Evolutionary conservation across 2,797 vertebrate genomes (phyloP).

Genomic region (Iguana delicatissima): DNA sequence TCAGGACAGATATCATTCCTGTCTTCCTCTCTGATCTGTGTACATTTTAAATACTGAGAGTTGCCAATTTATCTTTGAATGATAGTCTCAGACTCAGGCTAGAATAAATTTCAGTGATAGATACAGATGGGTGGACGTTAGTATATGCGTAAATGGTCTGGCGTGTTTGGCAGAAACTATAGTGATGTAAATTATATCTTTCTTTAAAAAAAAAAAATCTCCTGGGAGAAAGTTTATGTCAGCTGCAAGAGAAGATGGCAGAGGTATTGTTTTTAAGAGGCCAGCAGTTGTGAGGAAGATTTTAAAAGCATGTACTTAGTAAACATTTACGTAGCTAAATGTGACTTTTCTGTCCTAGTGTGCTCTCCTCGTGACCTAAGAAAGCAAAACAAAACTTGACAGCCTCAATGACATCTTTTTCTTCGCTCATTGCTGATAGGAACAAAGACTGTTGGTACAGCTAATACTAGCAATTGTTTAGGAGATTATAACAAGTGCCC

Average conservation of each 20-base stretch:
- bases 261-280: background rate
- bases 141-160: background rate
- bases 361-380: background rate
- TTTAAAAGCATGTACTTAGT: background rate
- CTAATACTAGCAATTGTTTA: background rate
- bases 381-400: background rate
- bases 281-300: too few relatives aligned
- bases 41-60: background rate
- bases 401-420: background rate
- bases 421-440: background rate
- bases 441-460: background rate
- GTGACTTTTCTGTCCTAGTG: background rate
- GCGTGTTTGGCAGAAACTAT: background rate
- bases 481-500: background rate
- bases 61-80: background rate
- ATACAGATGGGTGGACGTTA: background rate
- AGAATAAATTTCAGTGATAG: background rate
- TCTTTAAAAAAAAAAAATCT: background rate
- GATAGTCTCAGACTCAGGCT: background rate
- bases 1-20: background rate
- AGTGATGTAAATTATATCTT: background rate
- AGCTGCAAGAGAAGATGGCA: background rate
- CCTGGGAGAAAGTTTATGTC: background rate
- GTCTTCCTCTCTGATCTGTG: background rate
- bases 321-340: background rate